Percentiles rank a stretch among this genome's conserved stretches.
Conservation (phyloP, 1,140 invertebrate species). For the Drosophila jambulina region DNA sequence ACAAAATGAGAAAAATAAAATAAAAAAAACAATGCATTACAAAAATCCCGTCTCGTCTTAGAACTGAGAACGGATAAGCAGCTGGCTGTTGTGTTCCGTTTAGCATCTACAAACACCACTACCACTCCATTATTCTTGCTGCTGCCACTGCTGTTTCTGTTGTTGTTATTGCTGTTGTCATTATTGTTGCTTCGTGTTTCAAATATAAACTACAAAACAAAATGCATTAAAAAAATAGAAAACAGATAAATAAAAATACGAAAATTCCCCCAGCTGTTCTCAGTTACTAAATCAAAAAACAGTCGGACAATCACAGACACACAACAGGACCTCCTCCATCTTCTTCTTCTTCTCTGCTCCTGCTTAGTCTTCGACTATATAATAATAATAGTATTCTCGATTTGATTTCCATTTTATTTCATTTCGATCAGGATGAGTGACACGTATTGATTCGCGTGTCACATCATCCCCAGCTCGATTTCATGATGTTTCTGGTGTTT, state of each 20-base stretch:
- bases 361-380: conserved; percentile 1
- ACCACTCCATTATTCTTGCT: conserved; percentile 20
- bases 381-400: conserved; percentile 11
- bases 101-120: conserved; percentile 19
- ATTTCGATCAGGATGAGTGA: conserved; percentile 23
- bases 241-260: neutral
- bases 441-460: conserved; percentile 35
- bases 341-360: conserved; percentile 3
- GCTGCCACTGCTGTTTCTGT: conserved; percentile 34
- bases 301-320: conserved; percentile 21
- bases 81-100: conserved; percentile 14
- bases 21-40: neutral
- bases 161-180: conserved; percentile 34
- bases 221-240: neutral
- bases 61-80: neutral
- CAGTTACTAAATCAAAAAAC: conserved; percentile 2
- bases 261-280: neutral
- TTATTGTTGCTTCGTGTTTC: conserved; percentile 31
- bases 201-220: conserved; percentile 4
- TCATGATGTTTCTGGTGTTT: conserved; percentile 34
- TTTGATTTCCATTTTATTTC: conserved; percentile 29
- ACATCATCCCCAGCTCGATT: conserved; percentile 38
- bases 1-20: neutral
- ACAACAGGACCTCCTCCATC: conserved; percentile 1
- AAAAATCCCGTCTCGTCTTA: neutral